Base-by-base conservation (phyloP, 2,888 invertebrate genomes). In the Mycalesis mineus region DNA sequence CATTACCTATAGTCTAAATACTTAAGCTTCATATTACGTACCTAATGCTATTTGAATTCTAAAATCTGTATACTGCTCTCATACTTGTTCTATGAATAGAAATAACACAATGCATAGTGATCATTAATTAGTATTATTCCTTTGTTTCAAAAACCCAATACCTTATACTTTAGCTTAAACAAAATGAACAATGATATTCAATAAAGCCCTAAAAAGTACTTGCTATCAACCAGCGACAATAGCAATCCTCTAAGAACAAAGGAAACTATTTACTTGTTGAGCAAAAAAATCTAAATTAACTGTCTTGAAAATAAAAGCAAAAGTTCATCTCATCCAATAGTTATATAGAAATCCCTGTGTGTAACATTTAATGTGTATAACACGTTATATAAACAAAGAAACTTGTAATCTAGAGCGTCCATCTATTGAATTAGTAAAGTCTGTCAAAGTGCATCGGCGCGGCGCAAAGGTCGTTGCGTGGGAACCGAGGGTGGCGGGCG, bases 381-480 rank as follows among this genome's bases (percentile, higher is more conserved):
- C 45, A 13, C 15, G 31, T 57, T 62, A 55, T 57, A 60, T 60
- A 62, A 62, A 66, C 66, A 67, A 67, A 67, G 67, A 66, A 65
- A 60, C 54, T 53, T 57, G 58, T 61, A 58, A 67, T 63, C 77
- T 62, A 74, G 77, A 74, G 74, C 82, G 86, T 84, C 85, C 87
- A 84, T 87, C 85, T 84, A 87, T 88, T 87, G 87, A 87, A 88
- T 88, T 87, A 88, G 87, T 85, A 83, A 88, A 88, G 84, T 86
- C 88, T 88, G 88, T 87, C 88, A 88, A 87, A 88, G 88, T 88
- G 86, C 88, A 88, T 84, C 81, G 87, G 77, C 70, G 85, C 82
- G 83, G 86, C 88, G 85, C 88, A 88, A 88, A 88, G 88, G 88
- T 88, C 88, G 88, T 88, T 88, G 88, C 88, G 88, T 88, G 88